Percentiles rank a stretch among this genome's conserved stretches.
Conservation (phyloP, 2,113 vertebrate species). For the Globicephala melas region DNA sequence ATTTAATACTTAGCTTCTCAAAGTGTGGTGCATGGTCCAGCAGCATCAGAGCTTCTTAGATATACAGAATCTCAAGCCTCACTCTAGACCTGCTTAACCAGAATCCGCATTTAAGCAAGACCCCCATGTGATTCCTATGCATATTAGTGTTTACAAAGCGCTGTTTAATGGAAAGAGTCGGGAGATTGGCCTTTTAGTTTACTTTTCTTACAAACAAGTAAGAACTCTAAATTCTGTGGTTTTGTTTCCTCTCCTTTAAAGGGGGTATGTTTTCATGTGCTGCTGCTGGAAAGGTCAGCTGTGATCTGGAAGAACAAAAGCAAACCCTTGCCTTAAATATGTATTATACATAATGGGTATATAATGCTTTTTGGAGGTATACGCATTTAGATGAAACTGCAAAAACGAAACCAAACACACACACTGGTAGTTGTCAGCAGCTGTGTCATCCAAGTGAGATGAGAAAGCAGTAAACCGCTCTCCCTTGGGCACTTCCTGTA, state of each 20-base stretch:
- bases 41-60: neutral
- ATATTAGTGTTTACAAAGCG: neutral
- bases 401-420: neutral
- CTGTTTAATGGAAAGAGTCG: neutral
- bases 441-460: neutral
- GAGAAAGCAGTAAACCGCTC: neutral
- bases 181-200: neutral
- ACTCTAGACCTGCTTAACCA: neutral
- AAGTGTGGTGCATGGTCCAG: neutral
- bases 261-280: neutral
- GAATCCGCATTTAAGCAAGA: neutral
- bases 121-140: neutral
- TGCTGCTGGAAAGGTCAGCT: conserved; percentile 9
- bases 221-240: neutral
- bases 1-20: conserved; percentile 35
- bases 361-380: neutral
- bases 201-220: neutral
- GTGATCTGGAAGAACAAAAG: neutral
- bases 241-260: neutral
- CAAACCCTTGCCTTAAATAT: neutral
- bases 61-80: neutral
- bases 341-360: neutral
- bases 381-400: neutral
- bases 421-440: neutral
- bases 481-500: neutral